Evolutionary conservation across 2,113 vertebrate species (phyloP), one percentile per base, ranked within the genome.

Genomic region (Larimichthys crocea): DNA sequence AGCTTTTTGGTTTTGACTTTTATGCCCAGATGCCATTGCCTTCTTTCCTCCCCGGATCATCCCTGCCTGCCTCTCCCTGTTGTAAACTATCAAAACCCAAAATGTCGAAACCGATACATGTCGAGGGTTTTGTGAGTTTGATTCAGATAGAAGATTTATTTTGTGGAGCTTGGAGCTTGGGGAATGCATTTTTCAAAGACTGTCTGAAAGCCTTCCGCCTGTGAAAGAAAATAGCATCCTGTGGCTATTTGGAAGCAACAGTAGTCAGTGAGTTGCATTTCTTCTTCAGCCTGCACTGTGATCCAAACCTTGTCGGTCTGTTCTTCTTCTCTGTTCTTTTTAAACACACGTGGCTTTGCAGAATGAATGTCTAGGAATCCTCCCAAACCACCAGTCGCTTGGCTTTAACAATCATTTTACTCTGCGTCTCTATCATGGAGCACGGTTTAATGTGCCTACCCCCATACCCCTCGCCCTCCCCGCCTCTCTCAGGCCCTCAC

Each of bases 331-430:
- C 22, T 22, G 55, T 29, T 86, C 52, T 7, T 56, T 74, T 66
- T 20, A 12, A 77, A 80, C 48, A 11, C 82, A 79, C 49, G 60
- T 64, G 82, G 52, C 74, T 69, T 50, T 2, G 31, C 42, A 17
- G 62, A 65, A 46, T 55, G 42, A 83, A 71, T 57, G 74, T 84
- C 20, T 56, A 75, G 84, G 81, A 90, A 63, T 61, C 40, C 66
- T 79, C 68, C 80, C 80, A 87, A 90, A 90, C 76, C 85, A 40
- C 46, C 14, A 78, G 44, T 70, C 15, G 0, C 9, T 52, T 77
- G 79, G 84, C 72, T 77, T 50, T 12, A 53, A 44, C 63, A 6
- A 42, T 0, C 67, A 15, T 24, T 76, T 57, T 6, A n/a, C 42
- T 64, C 14, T 29, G 24, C 40, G 0, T 49, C 60, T 40, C 65